Conservation (phyloP, 1,140 invertebrate species). For the Bemisia tabaci region DNA sequence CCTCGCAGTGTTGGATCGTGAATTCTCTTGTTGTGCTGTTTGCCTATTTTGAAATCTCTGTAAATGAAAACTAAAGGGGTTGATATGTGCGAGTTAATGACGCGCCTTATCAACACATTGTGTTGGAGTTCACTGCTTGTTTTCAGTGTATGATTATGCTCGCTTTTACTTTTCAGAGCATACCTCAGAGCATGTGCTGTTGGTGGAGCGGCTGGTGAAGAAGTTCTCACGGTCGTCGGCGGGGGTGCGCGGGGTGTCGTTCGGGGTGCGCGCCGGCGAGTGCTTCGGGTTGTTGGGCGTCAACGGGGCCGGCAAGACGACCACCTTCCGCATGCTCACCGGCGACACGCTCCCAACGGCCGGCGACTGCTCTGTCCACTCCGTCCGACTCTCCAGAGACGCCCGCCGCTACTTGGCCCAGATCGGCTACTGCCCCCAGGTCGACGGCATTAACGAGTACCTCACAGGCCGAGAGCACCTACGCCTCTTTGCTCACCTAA, state of each 20-base stretch:
- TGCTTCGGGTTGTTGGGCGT: conserved; percentile 81
- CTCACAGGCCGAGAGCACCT: conserved; percentile 37
- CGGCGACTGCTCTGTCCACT: conserved; percentile 13
- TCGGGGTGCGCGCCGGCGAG: conserved; percentile 52
- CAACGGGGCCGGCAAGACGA: conserved; percentile 71
- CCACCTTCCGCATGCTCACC: conserved; percentile 79
- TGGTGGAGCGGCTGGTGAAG: conserved; percentile 19
- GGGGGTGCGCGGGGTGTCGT: conserved; percentile 57
- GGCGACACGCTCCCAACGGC: conserved; percentile 33
- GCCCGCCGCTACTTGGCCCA: conserved; percentile 11
- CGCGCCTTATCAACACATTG: too few relatives aligned
- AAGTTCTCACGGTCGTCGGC: conserved; percentile 19
- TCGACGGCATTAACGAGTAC: conserved; percentile 41
- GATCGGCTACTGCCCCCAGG: conserved; percentile 32
- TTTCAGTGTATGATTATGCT: too few relatives aligned
- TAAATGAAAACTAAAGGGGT: too few relatives aligned
- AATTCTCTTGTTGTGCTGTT: too few relatives aligned
- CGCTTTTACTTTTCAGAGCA: too few relatives aligned
- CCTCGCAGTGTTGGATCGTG: too few relatives aligned
- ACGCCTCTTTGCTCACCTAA: conserved; percentile 31
- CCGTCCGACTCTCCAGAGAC: conserved; percentile 5
- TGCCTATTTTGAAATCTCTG: too few relatives aligned
- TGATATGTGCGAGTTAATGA: too few relatives aligned
- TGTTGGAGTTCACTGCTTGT: too few relatives aligned
- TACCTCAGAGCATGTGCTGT: too few relatives aligned